A percentile compares a stretch with the other conserved stretches of the same genome.
Evolutionary conservation across 2,888 invertebrate genomes (phyloP).

Genomic region (Fissipunctia ypsillon): DNA sequence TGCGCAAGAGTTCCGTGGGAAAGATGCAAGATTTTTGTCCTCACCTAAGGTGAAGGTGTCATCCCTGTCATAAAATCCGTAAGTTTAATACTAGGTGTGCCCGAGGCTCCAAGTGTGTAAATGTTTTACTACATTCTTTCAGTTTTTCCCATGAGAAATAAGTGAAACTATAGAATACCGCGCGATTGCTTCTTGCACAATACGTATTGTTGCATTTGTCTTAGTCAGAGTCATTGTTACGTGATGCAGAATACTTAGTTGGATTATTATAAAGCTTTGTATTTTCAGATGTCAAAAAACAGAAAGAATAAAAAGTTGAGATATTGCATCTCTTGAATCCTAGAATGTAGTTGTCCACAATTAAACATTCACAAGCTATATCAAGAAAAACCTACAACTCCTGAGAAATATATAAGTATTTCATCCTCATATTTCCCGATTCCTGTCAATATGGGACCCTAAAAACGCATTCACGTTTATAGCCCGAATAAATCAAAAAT

Average conservation of each 20-base stretch:
- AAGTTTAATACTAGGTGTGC: constrained; percentile 28
- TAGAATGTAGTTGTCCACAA: background rate
- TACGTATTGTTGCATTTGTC: background rate
- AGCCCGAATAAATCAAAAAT: constrained; percentile 76
- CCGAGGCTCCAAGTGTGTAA: background rate
- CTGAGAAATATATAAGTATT: constrained; percentile 14
- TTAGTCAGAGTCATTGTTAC: background rate
- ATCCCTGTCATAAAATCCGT: constrained; percentile 14
- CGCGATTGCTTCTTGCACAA: background rate
- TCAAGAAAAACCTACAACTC: background rate
- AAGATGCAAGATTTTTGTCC: constrained; percentile 2
- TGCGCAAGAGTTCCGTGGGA: constrained; percentile 70
- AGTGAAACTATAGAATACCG: constrained; percentile 1
- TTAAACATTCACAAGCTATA: background rate
- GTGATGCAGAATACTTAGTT: background rate
- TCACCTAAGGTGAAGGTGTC: background rate
- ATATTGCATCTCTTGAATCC: background rate
- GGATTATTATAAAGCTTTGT: background rate
- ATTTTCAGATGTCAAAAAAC: background rate
- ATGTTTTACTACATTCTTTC: constrained; percentile 18
- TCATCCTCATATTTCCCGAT: constrained; percentile 39
- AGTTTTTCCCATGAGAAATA: constrained; percentile 4
- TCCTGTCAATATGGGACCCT: constrained; percentile 66
- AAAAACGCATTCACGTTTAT: constrained; percentile 71
- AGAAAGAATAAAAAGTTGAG: background rate